Evolutionary conservation across 2,888 invertebrate species (phyloP).

Genomic region (Cabera pusaria): DNA sequence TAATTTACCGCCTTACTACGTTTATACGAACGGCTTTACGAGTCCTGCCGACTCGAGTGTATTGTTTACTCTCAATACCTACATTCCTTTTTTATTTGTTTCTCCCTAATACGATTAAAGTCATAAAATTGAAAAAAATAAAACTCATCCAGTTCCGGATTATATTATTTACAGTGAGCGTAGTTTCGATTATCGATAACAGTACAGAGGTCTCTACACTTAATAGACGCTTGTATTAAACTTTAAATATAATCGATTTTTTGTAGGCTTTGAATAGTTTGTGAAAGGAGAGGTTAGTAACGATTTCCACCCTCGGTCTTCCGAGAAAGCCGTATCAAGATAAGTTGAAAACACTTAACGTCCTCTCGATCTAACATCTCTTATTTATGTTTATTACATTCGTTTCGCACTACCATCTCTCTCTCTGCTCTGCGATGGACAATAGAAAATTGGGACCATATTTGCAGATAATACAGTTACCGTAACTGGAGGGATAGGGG

Average conservation of each 20-base stretch:
- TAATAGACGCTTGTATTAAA: background rate
- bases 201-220: slow-evolving; percentile 9
- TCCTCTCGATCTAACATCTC: slow-evolving; percentile 53
- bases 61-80: slow-evolving; percentile 69
- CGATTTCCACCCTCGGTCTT: slow-evolving; percentile 10
- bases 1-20: slow-evolving; percentile 78
- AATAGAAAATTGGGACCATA: slow-evolving; percentile 80
- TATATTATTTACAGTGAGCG: slow-evolving; percentile 21
- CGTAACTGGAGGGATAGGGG: slow-evolving; percentile 58
- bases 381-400: slow-evolving; percentile 77
- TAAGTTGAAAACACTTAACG: slow-evolving; percentile 34
- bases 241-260: too few relatives aligned
- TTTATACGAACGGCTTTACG: slow-evolving; percentile 75
- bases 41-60: slow-evolving; percentile 62
- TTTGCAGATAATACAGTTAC: slow-evolving; percentile 80
- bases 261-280: too few relatives aligned
- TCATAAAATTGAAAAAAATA: slow-evolving; percentile 43
- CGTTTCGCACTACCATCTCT: slow-evolving; percentile 44
- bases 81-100: slow-evolving; percentile 53
- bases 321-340: slow-evolving; percentile 49
- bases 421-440: slow-evolving; percentile 64
- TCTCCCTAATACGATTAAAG: slow-evolving; percentile 50
- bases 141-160: slow-evolving; percentile 36
- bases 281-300: background rate
- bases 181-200: slow-evolving; percentile 15